Evolutionary conservation across 2,888 invertebrate genomes (phyloP).

Genomic region (Julus scanicus): DNA sequence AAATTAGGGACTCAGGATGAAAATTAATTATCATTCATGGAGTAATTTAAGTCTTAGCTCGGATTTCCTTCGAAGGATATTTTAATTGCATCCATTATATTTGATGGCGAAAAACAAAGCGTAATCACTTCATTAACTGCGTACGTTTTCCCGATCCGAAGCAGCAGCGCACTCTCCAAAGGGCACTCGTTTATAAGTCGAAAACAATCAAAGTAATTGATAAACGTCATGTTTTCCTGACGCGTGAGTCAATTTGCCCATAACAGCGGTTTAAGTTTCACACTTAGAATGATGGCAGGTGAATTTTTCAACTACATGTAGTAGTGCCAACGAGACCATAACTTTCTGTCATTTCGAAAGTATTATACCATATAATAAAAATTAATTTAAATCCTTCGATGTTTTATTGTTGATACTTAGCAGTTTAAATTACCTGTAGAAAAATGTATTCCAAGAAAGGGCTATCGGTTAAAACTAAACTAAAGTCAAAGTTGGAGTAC

Average conservation of each 20-base stretch:
- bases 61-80: conserved; percentile 30
- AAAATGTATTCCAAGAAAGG: too few relatives aligned
- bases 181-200: neutral
- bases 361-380: too few relatives aligned
- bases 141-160: neutral
- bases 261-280: neutral
- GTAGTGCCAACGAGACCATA: neutral
- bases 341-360: too few relatives aligned
- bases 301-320: neutral
- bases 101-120: conserved; percentile 38
- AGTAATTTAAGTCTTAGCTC: conserved; percentile 30
- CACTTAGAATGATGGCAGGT: neutral
- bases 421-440: too few relatives aligned
- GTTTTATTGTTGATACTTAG: too few relatives aligned
- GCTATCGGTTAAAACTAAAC: too few relatives aligned
- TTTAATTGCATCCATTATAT: conserved; percentile 35
- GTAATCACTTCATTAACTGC: conserved; percentile 38
- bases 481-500: too few relatives aligned
- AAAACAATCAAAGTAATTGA: conserved; percentile 6
- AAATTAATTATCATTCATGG: conserved; percentile 5
- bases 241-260: neutral
- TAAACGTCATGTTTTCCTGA: neutral
- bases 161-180: neutral
- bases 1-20: neutral
- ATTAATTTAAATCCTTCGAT: too few relatives aligned